Evolutionary conservation across 2,797 vertebrate species (phyloP).

Genomic region (Dendrocincla tyrannina): DNA sequence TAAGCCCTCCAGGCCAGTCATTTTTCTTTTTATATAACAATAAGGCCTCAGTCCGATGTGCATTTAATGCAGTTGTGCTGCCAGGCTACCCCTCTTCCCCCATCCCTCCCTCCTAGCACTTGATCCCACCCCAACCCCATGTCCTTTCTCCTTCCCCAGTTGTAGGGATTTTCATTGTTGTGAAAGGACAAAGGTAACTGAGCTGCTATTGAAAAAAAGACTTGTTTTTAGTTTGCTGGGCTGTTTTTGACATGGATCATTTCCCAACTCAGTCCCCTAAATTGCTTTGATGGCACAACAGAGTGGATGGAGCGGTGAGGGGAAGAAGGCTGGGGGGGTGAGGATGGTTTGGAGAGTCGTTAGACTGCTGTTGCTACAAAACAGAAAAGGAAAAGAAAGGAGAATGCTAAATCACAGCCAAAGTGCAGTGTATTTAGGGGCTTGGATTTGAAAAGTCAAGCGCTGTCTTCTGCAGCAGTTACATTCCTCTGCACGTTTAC

Average conservation of each 20-base stretch:
- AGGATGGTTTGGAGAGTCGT: not conserved
- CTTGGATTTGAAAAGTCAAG: conserved; percentile 37
- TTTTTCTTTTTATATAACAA: not conserved
- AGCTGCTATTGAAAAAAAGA: not conserved
- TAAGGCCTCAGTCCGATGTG: not conserved
- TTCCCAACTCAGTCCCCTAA: not conserved
- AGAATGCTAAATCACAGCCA: not conserved
- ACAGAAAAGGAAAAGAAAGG: not conserved
- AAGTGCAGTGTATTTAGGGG: not conserved
- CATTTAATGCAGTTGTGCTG: not conserved
- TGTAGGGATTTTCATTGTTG: not conserved
- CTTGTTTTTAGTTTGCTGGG: not conserved
- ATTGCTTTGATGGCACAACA: not conserved
- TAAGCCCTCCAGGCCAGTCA: not conserved
- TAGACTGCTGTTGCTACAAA: not conserved
- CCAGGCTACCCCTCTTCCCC: not conserved
- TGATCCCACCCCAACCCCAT: not conserved
- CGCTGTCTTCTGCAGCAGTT: not conserved
- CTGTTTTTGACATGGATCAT: not conserved
- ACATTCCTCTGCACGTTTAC: not conserved
- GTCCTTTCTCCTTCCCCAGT: not conserved
- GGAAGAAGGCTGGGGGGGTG: not conserved
- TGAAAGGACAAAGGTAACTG: conserved; percentile 18
- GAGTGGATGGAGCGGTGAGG: not conserved
- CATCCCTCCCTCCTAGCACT: not conserved